phyloP scores from a whole-genome alignment of 92 coral and sea anemone species.

The Zoanthus gigantus region DNA sequence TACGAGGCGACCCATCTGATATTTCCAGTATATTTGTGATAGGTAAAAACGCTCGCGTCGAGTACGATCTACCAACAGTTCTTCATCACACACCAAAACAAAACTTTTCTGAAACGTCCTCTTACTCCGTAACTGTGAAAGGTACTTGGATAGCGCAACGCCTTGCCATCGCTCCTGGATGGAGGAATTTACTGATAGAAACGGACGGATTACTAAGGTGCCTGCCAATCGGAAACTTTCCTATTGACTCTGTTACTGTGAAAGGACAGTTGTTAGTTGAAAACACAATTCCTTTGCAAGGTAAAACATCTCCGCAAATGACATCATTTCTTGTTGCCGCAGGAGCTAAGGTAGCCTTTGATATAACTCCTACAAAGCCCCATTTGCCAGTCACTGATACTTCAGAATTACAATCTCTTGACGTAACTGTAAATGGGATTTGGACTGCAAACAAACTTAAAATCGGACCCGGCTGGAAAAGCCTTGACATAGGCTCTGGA shows the following conservation, averaged over 20 bases:
- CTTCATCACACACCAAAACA: constrained; percentile 30
- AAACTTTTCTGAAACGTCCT: constrained; percentile 56
- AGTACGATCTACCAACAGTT: constrained; percentile 53
- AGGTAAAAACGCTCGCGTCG: constrained; percentile 64
- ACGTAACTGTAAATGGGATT: constrained; percentile 69
- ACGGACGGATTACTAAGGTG: constrained; percentile 68
- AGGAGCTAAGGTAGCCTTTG: constrained; percentile 20
- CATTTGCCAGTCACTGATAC: constrained; percentile 55
- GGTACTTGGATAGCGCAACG: constrained; percentile 68
- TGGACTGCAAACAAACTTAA: constrained; percentile 69
- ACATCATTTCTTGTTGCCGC: constrained; percentile 24
- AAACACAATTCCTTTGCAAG: constrained; percentile 60
- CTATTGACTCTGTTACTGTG: constrained; percentile 63
- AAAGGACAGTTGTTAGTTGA: constrained; percentile 76
- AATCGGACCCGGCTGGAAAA: constrained; percentile 76
- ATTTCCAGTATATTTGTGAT: constrained; percentile 64
- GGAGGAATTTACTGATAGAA: constrained; percentile 76
- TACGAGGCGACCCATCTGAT: constrained; percentile 73
- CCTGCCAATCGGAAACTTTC: constrained; percentile 69
- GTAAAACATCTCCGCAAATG: constrained; percentile 1
- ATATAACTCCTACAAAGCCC: constrained; percentile 8
- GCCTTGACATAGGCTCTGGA: constrained; percentile 34
- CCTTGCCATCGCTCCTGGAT: constrained; percentile 81
- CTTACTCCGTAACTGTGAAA: constrained; percentile 68
- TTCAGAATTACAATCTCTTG: constrained; percentile 71